These are phyloP conservation scores for Anniella stebbinsi DNA, from an alignment of 2,797 vertebrate species.

Conservation along the genomic window DNA sequence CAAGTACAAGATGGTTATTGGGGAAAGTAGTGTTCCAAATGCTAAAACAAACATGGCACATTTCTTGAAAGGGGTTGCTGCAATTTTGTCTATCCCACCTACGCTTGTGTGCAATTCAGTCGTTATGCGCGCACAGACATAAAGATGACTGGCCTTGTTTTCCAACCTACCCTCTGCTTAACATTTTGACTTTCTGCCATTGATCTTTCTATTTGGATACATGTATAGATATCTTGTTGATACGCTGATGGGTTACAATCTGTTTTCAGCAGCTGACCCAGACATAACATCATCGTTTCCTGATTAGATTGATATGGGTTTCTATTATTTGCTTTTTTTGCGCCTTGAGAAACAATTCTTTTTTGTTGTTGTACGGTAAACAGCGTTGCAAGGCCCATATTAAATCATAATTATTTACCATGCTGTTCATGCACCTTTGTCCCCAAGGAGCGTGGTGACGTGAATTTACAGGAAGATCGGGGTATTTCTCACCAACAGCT, in stretches of 20 bases:
- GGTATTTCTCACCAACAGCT: conserved; percentile 99
- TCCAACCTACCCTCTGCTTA: neutral
- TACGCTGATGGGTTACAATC: conserved; percentile 77
- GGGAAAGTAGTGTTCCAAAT: neutral
- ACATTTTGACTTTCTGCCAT: conserved; percentile 25
- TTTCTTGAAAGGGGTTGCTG: neutral
- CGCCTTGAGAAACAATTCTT: conserved; percentile 89
- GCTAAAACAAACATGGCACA: neutral
- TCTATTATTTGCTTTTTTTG: conserved; percentile 87
- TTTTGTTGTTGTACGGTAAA: conserved; percentile 89
- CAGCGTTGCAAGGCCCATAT: conserved; percentile 87
- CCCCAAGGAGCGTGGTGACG: conserved; percentile 93
- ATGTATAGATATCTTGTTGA: conserved; percentile 63
- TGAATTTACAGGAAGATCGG: conserved; percentile 95
- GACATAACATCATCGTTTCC: conserved; percentile 88
- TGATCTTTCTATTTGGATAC: conserved; percentile 40
- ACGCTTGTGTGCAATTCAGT: neutral
- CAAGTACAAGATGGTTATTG: neutral
- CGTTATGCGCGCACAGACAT: neutral
- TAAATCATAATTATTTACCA: conserved; percentile 97
- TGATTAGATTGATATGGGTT: conserved; percentile 85
- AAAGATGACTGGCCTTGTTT: neutral
- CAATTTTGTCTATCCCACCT: neutral
- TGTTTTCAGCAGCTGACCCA: conserved; percentile 83
- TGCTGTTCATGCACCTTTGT: conserved; percentile 94